These are phyloP conservation scores for Drosophila rhopaloa DNA, from an alignment of 1,140 invertebrate genomes.

Conservation along the genomic window DNA sequence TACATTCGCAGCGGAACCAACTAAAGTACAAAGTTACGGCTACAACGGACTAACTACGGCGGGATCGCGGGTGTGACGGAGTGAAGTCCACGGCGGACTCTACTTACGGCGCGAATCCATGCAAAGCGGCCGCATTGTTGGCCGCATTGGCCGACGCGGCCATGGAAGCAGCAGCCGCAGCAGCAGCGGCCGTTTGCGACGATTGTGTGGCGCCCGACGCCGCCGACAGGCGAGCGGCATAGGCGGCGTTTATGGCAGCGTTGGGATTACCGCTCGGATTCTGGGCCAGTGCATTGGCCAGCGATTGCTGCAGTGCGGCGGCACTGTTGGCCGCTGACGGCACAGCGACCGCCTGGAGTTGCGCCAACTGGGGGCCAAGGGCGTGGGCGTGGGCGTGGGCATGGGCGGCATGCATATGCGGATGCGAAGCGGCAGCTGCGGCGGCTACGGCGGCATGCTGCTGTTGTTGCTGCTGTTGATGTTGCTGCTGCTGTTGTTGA, in stretches of 20 bases:
- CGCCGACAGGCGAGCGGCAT: slow-evolving; percentile 86
- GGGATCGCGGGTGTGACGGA: slow-evolving; percentile 43
- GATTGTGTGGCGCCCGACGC: slow-evolving; percentile 85
- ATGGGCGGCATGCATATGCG: slow-evolving; percentile 53
- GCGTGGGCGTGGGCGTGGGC: slow-evolving; percentile 68
- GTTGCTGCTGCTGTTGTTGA: slow-evolving; percentile 84
- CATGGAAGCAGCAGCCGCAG: slow-evolving; percentile 87
- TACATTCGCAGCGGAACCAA: slow-evolving; percentile 37
- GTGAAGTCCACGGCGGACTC: slow-evolving; percentile 48
- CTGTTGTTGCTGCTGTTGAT: slow-evolving; percentile 56
- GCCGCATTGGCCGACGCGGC: slow-evolving; percentile 88
- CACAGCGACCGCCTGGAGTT: slow-evolving; percentile 67
- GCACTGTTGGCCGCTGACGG: slow-evolving; percentile 63
- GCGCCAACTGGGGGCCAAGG: slow-evolving; percentile 58
- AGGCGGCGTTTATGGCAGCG: slow-evolving; percentile 79
- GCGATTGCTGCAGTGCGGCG: slow-evolving; percentile 70
- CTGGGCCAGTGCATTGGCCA: slow-evolving; percentile 60
- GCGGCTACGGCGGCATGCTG: slow-evolving; percentile 66
- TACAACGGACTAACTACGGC: slow-evolving; percentile 47
- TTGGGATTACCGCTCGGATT: slow-evolving; percentile 57
- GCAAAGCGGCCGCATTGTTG: slow-evolving; percentile 88
- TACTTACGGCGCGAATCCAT: slow-evolving; percentile 94
- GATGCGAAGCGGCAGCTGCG: slow-evolving; percentile 56
- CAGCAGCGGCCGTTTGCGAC: slow-evolving; percentile 86
- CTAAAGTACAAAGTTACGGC: slow-evolving; percentile 19